These are phyloP conservation scores for Lasioglossum vierecki DNA, from an alignment of 2,888 invertebrate genomes.

Conservation along the genomic window DNA sequence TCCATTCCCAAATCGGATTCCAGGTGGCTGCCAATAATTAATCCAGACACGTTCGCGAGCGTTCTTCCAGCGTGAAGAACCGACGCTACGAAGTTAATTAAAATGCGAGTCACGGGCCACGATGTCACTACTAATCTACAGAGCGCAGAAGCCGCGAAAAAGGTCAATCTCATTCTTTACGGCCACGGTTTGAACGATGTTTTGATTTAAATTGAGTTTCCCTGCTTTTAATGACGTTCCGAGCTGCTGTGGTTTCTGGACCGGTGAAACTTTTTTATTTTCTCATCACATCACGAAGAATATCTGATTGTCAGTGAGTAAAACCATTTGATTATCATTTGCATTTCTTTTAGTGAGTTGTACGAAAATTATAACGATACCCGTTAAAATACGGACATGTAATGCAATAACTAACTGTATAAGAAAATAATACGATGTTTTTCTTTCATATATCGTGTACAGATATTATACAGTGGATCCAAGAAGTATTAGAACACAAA, in stretches of 20 bases:
- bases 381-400: not conserved
- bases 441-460: not conserved
- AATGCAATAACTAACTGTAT: not conserved
- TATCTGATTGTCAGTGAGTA: not conserved
- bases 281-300: not conserved
- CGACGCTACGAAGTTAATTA: constrained; percentile 64
- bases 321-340: not conserved
- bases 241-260: not conserved
- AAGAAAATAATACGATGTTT: not conserved
- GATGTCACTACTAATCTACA: constrained; percentile 66
- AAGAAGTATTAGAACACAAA: not conserved
- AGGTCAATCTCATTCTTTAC: constrained; percentile 19
- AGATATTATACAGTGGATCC: not conserved
- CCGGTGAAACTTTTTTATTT: not conserved
- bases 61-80: constrained; percentile 42
- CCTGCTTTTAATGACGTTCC: not conserved
- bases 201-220: constrained; percentile 8
- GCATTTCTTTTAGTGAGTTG: not conserved
- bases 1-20: constrained; percentile 31
- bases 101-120: constrained; percentile 72
- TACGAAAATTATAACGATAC: no score
- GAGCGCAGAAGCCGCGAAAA: constrained; percentile 61
- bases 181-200: not conserved
- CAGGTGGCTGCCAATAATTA: constrained; percentile 50
- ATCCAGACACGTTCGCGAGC: constrained; percentile 43